Percentiles rank a stretch among this genome's conserved stretches.
Evolutionary conservation across 2,113 vertebrate species (phyloP).

Genomic region (Numida meleagris): DNA sequence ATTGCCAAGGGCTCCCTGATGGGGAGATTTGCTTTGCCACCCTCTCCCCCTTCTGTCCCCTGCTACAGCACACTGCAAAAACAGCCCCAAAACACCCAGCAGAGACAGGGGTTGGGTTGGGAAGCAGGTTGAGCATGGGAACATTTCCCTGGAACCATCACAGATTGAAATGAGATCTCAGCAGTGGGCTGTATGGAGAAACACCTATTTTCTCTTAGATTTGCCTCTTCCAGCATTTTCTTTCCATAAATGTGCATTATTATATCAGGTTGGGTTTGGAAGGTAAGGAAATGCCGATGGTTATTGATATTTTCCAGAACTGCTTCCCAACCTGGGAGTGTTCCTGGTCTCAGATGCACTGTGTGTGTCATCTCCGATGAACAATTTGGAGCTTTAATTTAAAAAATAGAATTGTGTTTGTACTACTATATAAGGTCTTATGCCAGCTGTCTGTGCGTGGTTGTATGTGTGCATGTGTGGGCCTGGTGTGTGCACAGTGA

Average conservation of each 20-base stretch:
- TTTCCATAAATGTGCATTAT: background rate
- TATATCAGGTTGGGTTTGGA: background rate
- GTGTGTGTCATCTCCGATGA: background rate
- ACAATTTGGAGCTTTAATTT: conserved; percentile 34
- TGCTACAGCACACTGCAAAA: background rate
- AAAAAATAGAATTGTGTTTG: conserved; percentile 40
- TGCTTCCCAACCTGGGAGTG: conserved; percentile 20
- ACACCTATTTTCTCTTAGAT: background rate
- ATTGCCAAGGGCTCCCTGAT: background rate
- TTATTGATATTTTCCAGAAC: conserved; percentile 50
- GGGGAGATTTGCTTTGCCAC: background rate
- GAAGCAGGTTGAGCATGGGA: background rate
- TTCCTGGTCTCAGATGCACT: background rate
- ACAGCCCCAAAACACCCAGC: background rate
- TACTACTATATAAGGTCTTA: conserved; percentile 54
- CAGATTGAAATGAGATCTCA: background rate
- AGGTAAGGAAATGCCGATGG: background rate
- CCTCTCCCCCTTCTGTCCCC: background rate
- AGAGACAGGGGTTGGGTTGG: background rate
- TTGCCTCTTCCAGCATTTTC: background rate
- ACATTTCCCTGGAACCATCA: background rate
- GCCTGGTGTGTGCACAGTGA: conserved; percentile 28
- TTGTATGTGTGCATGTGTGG: conserved; percentile 42
- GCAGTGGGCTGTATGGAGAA: background rate
- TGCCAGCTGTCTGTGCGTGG: conserved; percentile 1